Conservation (phyloP, 1,140 invertebrate species). For the Pteromalus puparum region DNA sequence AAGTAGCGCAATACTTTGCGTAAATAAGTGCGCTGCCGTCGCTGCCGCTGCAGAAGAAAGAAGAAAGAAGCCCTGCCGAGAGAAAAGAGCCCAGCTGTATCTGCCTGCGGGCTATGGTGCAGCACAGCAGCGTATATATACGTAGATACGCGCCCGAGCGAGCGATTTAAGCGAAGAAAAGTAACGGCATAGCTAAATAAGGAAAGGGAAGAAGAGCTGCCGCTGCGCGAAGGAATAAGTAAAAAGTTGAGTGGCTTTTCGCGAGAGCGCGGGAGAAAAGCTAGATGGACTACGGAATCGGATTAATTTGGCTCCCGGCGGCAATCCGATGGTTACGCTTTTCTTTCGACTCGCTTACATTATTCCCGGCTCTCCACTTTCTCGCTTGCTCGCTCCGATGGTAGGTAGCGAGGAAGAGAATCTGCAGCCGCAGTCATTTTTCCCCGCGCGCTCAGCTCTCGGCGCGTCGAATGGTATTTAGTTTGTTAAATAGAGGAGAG, state of each 20-base stretch:
- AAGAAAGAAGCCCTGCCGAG: constrained; percentile 49
- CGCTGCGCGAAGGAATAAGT: constrained; percentile 11
- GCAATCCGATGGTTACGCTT: constrained; percentile 32
- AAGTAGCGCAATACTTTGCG: constrained; percentile 65
- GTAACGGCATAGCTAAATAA: constrained; percentile 2
- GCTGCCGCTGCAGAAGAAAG: neutral
- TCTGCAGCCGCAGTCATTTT: constrained; percentile 24
- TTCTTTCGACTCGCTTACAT: constrained; percentile 48
- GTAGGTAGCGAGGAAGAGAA: neutral
- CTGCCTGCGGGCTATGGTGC: neutral
- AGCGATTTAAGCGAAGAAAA: neutral
- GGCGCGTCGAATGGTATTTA: constrained; percentile 53
- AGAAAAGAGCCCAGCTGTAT: neutral
- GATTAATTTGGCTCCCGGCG: constrained; percentile 59
- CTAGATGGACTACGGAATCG: constrained; percentile 53
- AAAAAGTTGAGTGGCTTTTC: constrained; percentile 63
- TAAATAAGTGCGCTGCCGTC: constrained; percentile 64
- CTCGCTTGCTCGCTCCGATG: neutral
- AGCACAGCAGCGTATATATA: neutral
- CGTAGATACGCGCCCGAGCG: neutral
- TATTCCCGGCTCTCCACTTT: constrained; percentile 39
- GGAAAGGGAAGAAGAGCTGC: constrained; percentile 38
- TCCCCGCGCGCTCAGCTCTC: neutral
- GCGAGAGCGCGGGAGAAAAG: constrained; percentile 47
- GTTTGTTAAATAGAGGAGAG: constrained; percentile 61